Percentiles rank a stretch among this genome's conserved stretches.
Conservation (phyloP, 2,888 invertebrate species). For the Pseudoips prasinana region DNA sequence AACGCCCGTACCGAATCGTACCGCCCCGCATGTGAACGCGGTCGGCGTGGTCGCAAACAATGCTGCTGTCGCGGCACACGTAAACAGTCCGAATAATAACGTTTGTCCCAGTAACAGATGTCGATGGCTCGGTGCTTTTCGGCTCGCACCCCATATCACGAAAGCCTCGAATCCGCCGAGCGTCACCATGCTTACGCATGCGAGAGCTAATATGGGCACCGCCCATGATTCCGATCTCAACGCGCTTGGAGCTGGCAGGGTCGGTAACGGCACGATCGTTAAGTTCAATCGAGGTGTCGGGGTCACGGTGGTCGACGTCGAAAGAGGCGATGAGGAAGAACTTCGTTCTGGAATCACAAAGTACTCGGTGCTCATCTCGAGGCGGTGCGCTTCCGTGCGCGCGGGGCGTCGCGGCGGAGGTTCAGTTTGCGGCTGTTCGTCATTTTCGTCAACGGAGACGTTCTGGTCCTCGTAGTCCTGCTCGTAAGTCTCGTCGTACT, state of each 20-base stretch:
- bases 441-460: conserved; percentile 44
- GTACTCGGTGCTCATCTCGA: conserved; percentile 93
- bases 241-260: conserved; percentile 52
- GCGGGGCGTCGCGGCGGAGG: conserved; percentile 60
- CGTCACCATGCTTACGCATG: conserved; percentile 91
- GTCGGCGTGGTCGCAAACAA: conserved; percentile 90
- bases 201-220: conserved; percentile 92
- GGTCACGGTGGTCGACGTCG: conserved; percentile 51
- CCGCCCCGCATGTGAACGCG: conserved; percentile 89
- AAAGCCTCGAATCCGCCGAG: conserved; percentile 95
- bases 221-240: conserved; percentile 93
- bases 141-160: conserved; percentile 90
- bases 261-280: conserved; percentile 42
- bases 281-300: conserved; percentile 49
- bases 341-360: conserved; percentile 86
- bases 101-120: conserved; percentile 94
- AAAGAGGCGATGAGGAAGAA: conserved; percentile 50
- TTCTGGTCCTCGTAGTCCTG: conserved; percentile 59
- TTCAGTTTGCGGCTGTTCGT: conserved; percentile 43
- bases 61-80: conserved; percentile 90
- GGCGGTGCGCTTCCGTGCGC: conserved; percentile 76
- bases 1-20: conserved; percentile 91
- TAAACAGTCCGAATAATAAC: conserved; percentile 90
- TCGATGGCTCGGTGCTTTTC: conserved; percentile 90
- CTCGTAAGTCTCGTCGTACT: conserved; percentile 60